Evolutionary conservation across 2,113 vertebrate species (phyloP).

Genomic region (Engystomops pustulosus): DNA sequence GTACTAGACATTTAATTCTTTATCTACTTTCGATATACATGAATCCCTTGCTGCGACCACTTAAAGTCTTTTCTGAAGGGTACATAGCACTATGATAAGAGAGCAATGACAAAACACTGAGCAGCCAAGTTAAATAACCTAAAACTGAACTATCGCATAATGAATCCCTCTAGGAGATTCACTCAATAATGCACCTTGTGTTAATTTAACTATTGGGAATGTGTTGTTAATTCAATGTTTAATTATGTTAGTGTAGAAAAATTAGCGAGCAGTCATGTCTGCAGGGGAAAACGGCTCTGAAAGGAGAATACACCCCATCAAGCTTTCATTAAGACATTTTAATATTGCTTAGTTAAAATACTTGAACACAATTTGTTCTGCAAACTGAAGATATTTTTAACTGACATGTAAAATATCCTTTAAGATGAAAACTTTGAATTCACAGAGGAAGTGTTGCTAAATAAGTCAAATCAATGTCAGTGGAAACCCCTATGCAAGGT

Average conservation of each 20-base stretch:
- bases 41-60: too few relatives aligned
- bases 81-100: constrained; percentile 21
- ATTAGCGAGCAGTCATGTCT: constrained; percentile 1
- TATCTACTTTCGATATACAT: too few relatives aligned
- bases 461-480: too few relatives aligned
- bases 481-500: too few relatives aligned
- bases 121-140: constrained; percentile 44
- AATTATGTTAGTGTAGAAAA: constrained; percentile 50
- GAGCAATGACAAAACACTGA: constrained; percentile 39
- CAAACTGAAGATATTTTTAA: neutral
- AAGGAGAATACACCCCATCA: neutral
- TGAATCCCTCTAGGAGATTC: constrained; percentile 49
- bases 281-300: neutral
- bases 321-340: neutral
- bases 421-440: too few relatives aligned
- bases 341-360: neutral
- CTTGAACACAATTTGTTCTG: neutral
- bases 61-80: constrained; percentile 36
- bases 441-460: too few relatives aligned
- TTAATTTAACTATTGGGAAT: constrained; percentile 50
- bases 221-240: constrained; percentile 35
- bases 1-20: too few relatives aligned
- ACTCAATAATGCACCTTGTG: constrained; percentile 48
- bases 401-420: too few relatives aligned
- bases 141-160: constrained; percentile 47